These are phyloP conservation scores for Neria commutata DNA, from an alignment of 2,888 invertebrate species.

Conservation along the genomic window DNA sequence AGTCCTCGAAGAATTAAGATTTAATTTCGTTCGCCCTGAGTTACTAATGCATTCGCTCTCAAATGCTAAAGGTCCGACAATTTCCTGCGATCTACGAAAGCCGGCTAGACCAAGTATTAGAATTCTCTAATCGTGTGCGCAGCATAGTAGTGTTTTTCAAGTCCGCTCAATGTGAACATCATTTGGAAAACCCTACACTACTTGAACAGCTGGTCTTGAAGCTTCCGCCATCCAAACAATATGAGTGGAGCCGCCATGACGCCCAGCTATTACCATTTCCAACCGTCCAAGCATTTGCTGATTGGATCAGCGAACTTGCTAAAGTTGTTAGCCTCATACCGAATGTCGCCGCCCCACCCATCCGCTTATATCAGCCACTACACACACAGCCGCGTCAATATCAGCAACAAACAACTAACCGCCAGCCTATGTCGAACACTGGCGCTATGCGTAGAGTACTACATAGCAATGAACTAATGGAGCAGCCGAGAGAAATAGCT, in stretches of 20 bases:
- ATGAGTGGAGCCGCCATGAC: conserved; percentile 16
- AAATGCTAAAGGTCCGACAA: conserved; percentile 4
- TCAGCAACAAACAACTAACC: too few species aligned
- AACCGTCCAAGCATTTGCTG: conserved; percentile 3
- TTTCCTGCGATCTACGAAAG: neutral
- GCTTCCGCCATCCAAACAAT: conserved; percentile 11
- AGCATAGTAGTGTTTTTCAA: conserved; percentile 13
- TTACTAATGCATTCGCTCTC: conserved; percentile 5
- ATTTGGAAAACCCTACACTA: conserved; percentile 15
- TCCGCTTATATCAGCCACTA: too few species aligned
- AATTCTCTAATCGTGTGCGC: conserved; percentile 5
- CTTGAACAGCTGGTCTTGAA: conserved; percentile 10
- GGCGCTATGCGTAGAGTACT: too few species aligned
- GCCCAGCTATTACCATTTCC: neutral
- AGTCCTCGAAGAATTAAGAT: conserved; percentile 15
- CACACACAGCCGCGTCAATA: too few species aligned
- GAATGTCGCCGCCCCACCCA: too few species aligned
- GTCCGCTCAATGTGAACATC: conserved; percentile 11
- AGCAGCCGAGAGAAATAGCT: too few species aligned
- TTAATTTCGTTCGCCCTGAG: conserved; percentile 19
- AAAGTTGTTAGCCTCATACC: conserved; percentile 1
- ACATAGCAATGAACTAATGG: too few species aligned
- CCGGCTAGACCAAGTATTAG: conserved; percentile 5
- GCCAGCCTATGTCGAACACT: too few species aligned
- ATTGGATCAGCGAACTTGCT: neutral